Conservation (phyloP, 2,797 vertebrate genomes). For the Acropternis orthonyx region DNA sequence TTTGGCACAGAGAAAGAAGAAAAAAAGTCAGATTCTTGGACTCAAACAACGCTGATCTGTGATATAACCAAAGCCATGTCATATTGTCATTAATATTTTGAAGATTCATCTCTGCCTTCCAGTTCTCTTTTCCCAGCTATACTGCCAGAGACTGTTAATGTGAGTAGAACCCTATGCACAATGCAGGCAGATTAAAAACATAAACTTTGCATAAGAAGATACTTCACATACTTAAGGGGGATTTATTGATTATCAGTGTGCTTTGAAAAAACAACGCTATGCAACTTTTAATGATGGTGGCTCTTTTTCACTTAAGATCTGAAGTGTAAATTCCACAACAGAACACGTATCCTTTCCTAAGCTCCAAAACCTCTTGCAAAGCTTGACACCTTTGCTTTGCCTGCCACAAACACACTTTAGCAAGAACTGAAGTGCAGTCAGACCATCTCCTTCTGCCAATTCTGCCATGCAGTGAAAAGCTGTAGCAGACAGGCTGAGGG, state of each 20-base stretch:
- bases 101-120: background rate
- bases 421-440: background rate
- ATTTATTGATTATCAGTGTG: background rate
- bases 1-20: background rate
- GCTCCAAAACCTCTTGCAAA: background rate
- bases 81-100: background rate
- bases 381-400: background rate
- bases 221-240: background rate
- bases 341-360: background rate
- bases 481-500: background rate
- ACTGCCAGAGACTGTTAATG: background rate
- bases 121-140: background rate
- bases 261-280: background rate
- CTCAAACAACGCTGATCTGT: background rate
- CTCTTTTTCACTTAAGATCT: background rate
- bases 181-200: background rate
- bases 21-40: background rate
- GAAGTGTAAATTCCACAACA: background rate
- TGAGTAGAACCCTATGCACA: background rate
- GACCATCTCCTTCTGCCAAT: background rate
- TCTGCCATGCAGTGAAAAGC: background rate
- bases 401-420: background rate
- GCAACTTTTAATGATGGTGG: background rate
- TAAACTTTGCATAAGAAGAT: background rate
- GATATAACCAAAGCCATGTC: background rate